These are phyloP conservation scores for Hybos culiciformis DNA, from an alignment of 2,888 invertebrate species.

Conservation along the genomic window DNA sequence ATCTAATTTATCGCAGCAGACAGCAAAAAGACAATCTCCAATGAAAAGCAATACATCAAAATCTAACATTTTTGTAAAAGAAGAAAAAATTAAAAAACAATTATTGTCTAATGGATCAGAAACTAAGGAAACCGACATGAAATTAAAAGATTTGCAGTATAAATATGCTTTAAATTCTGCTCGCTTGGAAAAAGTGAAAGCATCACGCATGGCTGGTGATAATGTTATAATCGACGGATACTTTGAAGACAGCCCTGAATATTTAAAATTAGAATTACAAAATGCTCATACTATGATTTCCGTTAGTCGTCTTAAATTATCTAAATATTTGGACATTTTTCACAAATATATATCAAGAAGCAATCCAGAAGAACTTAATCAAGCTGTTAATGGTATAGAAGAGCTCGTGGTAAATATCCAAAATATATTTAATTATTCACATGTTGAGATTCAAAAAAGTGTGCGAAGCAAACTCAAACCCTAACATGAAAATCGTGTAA, in stretches of 20 bases:
- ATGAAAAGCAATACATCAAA: conserved; percentile 5
- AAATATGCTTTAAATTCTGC: conserved; percentile 25
- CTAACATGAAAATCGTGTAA: too few species aligned
- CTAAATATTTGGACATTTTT: conserved; percentile 33
- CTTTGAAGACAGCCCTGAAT: conserved; percentile 34
- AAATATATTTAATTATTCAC: too few species aligned
- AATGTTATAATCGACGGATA: conserved; percentile 35
- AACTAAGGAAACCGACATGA: not conserved
- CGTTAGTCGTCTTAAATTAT: conserved; percentile 34
- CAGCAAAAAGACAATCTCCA: too few species aligned
- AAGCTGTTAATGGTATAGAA: conserved; percentile 38
- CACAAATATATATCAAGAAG: conserved; percentile 27
- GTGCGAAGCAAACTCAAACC: too few species aligned
- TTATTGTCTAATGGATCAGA: not conserved
- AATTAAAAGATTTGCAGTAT: conserved; percentile 24
- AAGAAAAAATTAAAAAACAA: conserved; percentile 6
- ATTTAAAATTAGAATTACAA: conserved; percentile 33
- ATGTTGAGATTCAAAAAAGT: too few species aligned
- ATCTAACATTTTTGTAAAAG: not conserved
- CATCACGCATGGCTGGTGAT: conserved; percentile 17
- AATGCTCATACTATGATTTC: conserved; percentile 37
- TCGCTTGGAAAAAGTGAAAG: conserved; percentile 22
- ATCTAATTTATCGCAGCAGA: not conserved
- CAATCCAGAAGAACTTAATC: conserved; percentile 26
- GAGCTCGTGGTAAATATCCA: conserved; percentile 37